A percentile compares a stretch with the other conserved stretches of the same genome.
Evolutionary conservation across 1,140 invertebrate genomes (phyloP).

Genomic region (Ceratosolen solmsi): DNA sequence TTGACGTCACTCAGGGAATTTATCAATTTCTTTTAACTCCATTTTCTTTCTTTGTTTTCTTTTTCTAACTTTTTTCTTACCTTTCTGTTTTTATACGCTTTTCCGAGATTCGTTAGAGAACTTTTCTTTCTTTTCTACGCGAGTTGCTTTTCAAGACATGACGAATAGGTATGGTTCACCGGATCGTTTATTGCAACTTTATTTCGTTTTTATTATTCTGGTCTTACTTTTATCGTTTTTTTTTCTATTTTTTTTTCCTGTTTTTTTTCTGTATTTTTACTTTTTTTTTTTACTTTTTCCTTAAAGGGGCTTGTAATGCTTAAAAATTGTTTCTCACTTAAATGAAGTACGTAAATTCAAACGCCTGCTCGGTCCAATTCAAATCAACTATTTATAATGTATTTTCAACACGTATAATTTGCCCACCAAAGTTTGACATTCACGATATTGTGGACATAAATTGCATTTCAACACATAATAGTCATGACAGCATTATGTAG

Average conservation of each 20-base stretch:
- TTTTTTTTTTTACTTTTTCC: not conserved
- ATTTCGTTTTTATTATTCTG: not conserved
- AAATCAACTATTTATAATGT: not conserved
- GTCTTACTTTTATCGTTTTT: not conserved
- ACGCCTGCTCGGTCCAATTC: not conserved
- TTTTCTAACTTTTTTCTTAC: conserved; percentile 52
- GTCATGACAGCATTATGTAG: too few relatives aligned
- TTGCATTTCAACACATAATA: too few relatives aligned
- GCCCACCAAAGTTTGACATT: too few relatives aligned
- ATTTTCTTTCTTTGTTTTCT: conserved; percentile 1
- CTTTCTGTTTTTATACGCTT: conserved; percentile 49
- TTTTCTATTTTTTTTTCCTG: not conserved
- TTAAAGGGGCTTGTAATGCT: too few relatives aligned
- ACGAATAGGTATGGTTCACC: not conserved
- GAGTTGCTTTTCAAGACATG: not conserved
- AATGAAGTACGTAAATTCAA: not conserved
- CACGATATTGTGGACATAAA: too few relatives aligned
- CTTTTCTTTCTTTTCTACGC: conserved; percentile 54
- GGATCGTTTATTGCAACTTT: not conserved
- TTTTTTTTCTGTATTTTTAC: not conserved
- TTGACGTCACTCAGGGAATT: conserved; percentile 36
- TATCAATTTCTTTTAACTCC: conserved; percentile 42
- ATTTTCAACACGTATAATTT: too few relatives aligned
- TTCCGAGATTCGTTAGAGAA: conserved; percentile 13
- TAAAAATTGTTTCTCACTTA: not conserved